Evolutionary conservation across 1,140 invertebrate genomes (phyloP).

Genomic region (Nephila pilipes): DNA sequence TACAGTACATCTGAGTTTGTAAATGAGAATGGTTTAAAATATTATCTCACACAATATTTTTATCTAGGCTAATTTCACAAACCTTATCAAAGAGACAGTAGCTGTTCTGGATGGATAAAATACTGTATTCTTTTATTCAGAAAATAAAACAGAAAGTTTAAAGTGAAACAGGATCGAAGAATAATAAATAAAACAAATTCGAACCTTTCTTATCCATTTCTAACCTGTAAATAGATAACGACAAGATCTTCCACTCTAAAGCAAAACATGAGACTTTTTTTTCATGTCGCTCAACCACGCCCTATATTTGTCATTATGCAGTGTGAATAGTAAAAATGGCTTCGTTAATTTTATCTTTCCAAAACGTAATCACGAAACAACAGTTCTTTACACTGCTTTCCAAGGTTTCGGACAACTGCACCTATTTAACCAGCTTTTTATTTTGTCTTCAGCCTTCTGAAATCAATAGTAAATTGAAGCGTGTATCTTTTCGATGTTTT

Average conservation of each 20-base stretch:
- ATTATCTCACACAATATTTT: background rate
- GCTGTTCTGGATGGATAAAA: background rate
- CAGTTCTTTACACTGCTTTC: background rate
- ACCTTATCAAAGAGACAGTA: background rate
- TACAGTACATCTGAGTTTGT: background rate
- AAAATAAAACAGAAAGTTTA: background rate
- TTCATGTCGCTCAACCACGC: background rate
- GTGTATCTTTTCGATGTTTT: no score
- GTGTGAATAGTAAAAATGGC: background rate
- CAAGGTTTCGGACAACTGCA: background rate
- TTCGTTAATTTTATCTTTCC: background rate
- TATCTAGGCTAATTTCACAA: background rate
- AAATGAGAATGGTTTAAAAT: background rate
- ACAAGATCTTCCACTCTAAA: constrained; percentile 27
- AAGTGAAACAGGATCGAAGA: background rate
- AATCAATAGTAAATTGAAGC: no score
- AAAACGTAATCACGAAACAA: background rate
- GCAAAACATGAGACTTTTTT: background rate
- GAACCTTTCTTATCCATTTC: constrained; percentile 17
- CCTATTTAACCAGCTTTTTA: background rate
- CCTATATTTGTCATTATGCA: constrained; percentile 10
- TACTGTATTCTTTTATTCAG: background rate
- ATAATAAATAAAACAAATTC: background rate
- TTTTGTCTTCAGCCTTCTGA: background rate
- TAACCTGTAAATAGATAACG: constrained; percentile 14